phyloP scores from a whole-genome alignment of 2,113 vertebrate species.

The Ptychochromis oligacanthus region DNA sequence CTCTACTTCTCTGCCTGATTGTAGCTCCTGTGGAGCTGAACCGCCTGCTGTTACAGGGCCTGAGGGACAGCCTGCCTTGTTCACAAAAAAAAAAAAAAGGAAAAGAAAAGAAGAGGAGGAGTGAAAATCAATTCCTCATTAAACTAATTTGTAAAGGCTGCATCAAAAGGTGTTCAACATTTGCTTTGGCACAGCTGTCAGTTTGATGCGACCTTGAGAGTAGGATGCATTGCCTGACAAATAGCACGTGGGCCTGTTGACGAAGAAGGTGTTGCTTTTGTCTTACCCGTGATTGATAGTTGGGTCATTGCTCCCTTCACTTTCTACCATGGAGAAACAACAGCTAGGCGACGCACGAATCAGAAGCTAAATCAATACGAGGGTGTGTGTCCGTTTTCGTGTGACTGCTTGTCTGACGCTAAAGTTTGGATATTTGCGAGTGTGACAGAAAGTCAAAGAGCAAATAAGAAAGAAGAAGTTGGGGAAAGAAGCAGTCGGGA shows the following conservation, averaged over 20 bases:
- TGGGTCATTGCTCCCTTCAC: constrained; percentile 58
- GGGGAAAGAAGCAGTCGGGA: neutral
- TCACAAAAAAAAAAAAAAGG: constrained; percentile 10
- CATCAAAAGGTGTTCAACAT: constrained; percentile 78
- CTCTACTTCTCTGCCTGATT: constrained; percentile 62
- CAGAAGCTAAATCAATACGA: constrained; percentile 56
- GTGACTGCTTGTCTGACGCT: neutral
- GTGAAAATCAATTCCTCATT: constrained; percentile 80
- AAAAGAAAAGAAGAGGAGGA: constrained; percentile 20
- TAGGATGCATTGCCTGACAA: constrained; percentile 46
- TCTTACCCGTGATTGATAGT: constrained; percentile 70
- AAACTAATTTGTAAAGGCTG: constrained; percentile 79
- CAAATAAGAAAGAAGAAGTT: constrained; percentile 7
- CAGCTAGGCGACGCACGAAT: constrained; percentile 19
- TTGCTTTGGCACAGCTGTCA: constrained; percentile 71
- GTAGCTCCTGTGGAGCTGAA: constrained; percentile 67
- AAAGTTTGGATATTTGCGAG: constrained; percentile 15
- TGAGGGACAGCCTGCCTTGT: constrained; percentile 57
- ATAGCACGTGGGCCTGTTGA: constrained; percentile 33
- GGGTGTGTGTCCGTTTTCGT: neutral
- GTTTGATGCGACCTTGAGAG: constrained; percentile 71
- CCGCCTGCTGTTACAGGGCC: constrained; percentile 66
- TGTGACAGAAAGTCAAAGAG: constrained; percentile 32
- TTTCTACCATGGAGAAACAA: constrained; percentile 48
- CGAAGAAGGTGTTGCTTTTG: constrained; percentile 65